Base-by-base conservation (phyloP, 2,113 vertebrate species). In the Tupaia chinensis region DNA sequence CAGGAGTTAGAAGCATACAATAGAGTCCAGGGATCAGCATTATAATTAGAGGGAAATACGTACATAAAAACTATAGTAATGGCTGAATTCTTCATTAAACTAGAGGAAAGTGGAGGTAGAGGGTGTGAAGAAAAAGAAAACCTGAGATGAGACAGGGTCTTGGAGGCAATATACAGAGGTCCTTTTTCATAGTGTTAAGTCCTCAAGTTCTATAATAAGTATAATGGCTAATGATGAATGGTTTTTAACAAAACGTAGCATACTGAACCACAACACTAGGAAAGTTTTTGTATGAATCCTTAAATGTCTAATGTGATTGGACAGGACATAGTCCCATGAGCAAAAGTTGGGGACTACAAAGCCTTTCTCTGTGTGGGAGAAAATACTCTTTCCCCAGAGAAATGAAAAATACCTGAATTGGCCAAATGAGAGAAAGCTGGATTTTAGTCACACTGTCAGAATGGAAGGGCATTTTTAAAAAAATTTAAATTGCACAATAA, bases 401-500 rank as follows among this genome's bases (percentile, higher is more conserved):
- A 5, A 3, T 2, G 16, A 4, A 60, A 65, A 9, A 8, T 0
- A 25, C 6, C 19, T n/a, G 16, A 9, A 19, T 15, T 22, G 12
- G 17, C 6, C n/a, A n/a, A 6, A 44, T 7, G 10, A 16, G 8
- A 60, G 1, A 2, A 61, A 22, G 1, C 2, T 27, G 27, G 27
- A 58, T 68, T 89, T 72, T 60, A 20, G 27, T 7, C 14, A 65
- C 8, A 11, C 25, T 29, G 1, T 23, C 44, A 20, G 0, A 17
- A 9, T 25, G 23, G n/a, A 14, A 44, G 1, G 17, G 9, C 20
- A 25, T 25, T 5, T n/a, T n/a, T n/a, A n/a, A n/a, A n/a, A 44
- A 16, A 12, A 13, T 74, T 65, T 32, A 66, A 54, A 82, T 9
- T 34, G 2, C 0, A 68, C 9, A 14, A 65, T 5, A 7, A 10